These are phyloP conservation scores for Styela clava DNA, from an alignment of 23 tunicate genomes.

Conservation along the genomic window DNA sequence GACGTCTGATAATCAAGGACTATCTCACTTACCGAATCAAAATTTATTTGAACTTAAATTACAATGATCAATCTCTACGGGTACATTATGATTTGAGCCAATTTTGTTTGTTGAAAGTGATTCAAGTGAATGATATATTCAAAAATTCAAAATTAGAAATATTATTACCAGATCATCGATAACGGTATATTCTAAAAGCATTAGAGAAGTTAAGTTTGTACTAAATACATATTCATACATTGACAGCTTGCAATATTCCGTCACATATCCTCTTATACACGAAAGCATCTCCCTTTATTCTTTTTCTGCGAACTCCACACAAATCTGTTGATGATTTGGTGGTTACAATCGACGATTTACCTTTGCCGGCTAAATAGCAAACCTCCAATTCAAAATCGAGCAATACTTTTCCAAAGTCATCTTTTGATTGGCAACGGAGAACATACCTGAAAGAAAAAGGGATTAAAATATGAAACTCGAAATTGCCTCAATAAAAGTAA, in stretches of 20 bases:
- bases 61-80: too few species aligned
- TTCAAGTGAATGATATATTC: too few species aligned
- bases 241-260: constrained; percentile 52
- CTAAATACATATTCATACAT: not conserved
- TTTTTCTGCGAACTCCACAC: constrained; percentile 91
- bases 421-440: constrained; percentile 67
- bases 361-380: constrained; percentile 61
- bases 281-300: constrained; percentile 95
- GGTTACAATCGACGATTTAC: constrained; percentile 22
- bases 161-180: too few species aligned
- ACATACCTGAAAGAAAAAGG: constrained; percentile 43
- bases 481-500: too few species aligned
- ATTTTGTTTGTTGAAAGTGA: too few species aligned
- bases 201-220: too few species aligned
- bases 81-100: too few species aligned
- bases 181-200: too few species aligned
- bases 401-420: constrained; percentile 74
- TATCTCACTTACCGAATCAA: too few species aligned
- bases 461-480: not conserved
- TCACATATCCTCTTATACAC: constrained; percentile 88
- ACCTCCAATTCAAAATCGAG: constrained; percentile 91
- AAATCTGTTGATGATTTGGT: constrained; percentile 24
- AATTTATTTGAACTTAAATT: too few species aligned
- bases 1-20: too few species aligned
- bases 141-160: too few species aligned